Evolutionary conservation across 2,797 vertebrate species (phyloP).

Genomic region (Adelosebastes latens): DNA sequence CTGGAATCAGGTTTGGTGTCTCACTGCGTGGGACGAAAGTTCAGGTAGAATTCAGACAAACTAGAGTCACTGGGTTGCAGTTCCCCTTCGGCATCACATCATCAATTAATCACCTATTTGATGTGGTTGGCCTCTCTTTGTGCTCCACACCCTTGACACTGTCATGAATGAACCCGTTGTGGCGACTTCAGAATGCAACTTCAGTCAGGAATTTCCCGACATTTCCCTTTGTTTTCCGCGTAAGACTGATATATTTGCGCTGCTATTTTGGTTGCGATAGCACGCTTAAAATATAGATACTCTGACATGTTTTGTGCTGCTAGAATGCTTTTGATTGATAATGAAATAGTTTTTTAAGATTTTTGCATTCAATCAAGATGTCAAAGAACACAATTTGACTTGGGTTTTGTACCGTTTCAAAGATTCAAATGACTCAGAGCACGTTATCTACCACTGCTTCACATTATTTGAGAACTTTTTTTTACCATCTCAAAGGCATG

Average conservation of each 20-base stretch:
- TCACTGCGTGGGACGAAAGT: slow-evolving; percentile 39
- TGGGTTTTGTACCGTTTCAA: background rate
- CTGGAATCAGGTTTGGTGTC: slow-evolving; percentile 34
- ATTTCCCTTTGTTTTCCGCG: slow-evolving; percentile 28
- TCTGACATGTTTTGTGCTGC: background rate
- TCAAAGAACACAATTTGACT: background rate
- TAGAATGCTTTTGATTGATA: background rate
- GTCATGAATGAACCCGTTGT: slow-evolving; percentile 71
- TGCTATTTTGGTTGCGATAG: slow-evolving; percentile 15
- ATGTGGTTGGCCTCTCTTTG: slow-evolving; percentile 60
- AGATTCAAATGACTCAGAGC: background rate
- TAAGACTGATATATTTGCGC: slow-evolving; percentile 41
- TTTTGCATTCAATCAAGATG: background rate
- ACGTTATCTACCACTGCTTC: background rate
- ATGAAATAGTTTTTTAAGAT: background rate
- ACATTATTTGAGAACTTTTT: slow-evolving; percentile 1
- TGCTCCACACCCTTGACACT: slow-evolving; percentile 66
- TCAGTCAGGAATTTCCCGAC: slow-evolving; percentile 55
- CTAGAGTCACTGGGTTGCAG: slow-evolving; percentile 10
- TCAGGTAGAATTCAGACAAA: slow-evolving; percentile 34
- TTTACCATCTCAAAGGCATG: slow-evolving; percentile 30
- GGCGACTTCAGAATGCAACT: slow-evolving; percentile 34
- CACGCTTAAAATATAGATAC: background rate
- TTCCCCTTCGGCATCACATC: slow-evolving; percentile 33
- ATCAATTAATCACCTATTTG: slow-evolving; percentile 71